Evolutionary conservation across 1,140 invertebrate genomes (phyloP), one percentile per base, ranked within the genome.

Genomic region (Heliconius congener): DNA sequence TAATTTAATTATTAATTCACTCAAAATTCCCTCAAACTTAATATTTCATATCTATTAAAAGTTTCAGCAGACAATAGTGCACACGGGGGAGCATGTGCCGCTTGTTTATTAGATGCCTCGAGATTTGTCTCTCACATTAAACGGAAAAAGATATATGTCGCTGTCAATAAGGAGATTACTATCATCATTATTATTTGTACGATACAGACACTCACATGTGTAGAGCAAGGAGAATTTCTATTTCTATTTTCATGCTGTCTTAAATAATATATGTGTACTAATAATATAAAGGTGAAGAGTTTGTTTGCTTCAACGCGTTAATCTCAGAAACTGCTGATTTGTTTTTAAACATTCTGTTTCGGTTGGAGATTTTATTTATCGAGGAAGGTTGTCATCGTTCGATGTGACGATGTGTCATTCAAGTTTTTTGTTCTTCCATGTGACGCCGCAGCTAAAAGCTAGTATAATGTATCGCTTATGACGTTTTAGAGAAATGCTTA

Each of bases 191-290:
- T 71, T 70, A 71, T 76, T 71, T 55, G 57, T 46, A 50, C 37
- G 30, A 70, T 46, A 71, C 74, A 70, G 74, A 76, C 74, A 76
- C 39, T 76, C 74, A 76, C 74, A 76, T 76, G 57, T 76, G 74
- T 76, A 76, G 19, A 46, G 74, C 30, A 46, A 30, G 39, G 52
- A 66, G 60, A 60, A 70, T 30, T 76, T 76, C 74, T 76, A 76
- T 76, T 76, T 76, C n/a, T 57, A 57, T 23, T 52, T 8, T 18
- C 50, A 52, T 52, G 50, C 18, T 52, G 50, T 52, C 50, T 52
- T 8, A 52, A 1, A 52, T 52, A 6, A 37, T 52, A 52, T 52
- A 52, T 52, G 0, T 52, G 16, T 19, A 52, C 6, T 18, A 18
- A 52, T 19, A 19, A 19, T 52, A 52, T 52, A 52, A 52, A 19